These are phyloP conservation scores for Phataginus tetradactyla DNA, from an alignment of 2,797 vertebrate genomes.

Conservation along the genomic window DNA sequence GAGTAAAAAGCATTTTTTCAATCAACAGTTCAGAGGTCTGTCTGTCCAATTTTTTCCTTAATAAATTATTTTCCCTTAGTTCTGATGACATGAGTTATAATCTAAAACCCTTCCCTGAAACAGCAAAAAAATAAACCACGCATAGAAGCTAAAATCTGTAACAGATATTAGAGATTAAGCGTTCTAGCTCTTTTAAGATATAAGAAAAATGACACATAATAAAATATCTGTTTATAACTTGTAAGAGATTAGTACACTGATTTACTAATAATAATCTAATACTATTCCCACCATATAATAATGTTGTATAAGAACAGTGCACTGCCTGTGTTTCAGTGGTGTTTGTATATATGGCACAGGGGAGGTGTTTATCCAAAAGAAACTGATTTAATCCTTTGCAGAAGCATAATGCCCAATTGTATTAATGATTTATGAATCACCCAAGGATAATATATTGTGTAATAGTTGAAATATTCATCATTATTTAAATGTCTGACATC, in stretches of 20 bases:
- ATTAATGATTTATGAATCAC: slow-evolving; percentile 28
- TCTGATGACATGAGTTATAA: neutral
- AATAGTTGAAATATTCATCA: slow-evolving; percentile 18
- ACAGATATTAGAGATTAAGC: neutral
- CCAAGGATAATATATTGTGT: neutral
- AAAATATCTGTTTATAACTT: neutral
- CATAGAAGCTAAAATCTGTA: neutral
- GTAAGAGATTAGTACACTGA: neutral
- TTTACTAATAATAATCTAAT: neutral
- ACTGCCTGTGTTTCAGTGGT: neutral
- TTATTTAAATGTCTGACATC: slow-evolving; percentile 23
- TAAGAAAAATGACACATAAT: neutral
- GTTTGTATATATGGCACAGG: neutral
- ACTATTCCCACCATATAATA: neutral
- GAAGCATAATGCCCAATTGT: slow-evolving; percentile 6
- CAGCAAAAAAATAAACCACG: neutral
- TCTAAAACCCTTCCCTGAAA: neutral
- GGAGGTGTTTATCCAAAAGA: neutral
- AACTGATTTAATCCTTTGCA: neutral
- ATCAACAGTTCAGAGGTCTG: neutral
- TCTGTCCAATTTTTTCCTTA: neutral
- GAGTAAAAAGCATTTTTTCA: neutral
- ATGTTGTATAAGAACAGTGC: neutral
- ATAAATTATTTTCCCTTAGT: neutral
- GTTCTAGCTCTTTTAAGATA: neutral